A percentile compares a stretch with the other conserved stretches of the same genome.
phyloP scores from a whole-genome alignment of 2,888 invertebrate species.

The Apomyelois bistriatella region DNA sequence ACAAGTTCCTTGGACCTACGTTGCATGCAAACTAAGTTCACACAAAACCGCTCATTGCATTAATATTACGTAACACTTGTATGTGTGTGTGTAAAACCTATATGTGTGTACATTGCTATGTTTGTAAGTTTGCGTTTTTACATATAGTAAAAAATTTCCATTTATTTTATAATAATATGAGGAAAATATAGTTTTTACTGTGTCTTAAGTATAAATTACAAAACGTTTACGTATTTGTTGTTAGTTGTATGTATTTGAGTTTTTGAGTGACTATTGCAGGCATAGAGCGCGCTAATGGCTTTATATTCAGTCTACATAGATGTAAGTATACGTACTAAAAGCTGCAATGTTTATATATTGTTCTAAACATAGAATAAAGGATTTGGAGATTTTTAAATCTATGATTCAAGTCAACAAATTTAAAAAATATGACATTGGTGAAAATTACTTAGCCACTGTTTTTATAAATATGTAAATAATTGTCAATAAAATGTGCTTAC shows the following conservation, averaged over 20 bases:
- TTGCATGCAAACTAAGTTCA: constrained; percentile 44
- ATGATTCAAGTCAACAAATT: too few species aligned
- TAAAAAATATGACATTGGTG: too few species aligned
- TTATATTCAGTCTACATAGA: neutral
- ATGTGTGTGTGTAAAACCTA: constrained; percentile 19
- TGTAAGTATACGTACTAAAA: too few species aligned
- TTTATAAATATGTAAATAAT: too few species aligned
- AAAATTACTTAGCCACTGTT: too few species aligned
- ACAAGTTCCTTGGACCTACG: constrained; percentile 29
- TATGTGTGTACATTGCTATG: neutral
- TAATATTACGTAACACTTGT: constrained; percentile 50
- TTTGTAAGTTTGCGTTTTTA: constrained; percentile 3
- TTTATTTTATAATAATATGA: constrained; percentile 15
- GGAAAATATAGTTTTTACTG: constrained; percentile 18
- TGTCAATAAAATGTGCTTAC: too few species aligned
- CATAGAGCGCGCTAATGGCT: too few species aligned
- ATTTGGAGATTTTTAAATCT: too few species aligned
- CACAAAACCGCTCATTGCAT: constrained; percentile 58
- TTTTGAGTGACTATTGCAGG: too few species aligned
- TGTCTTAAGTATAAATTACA: neutral
- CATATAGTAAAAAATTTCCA: constrained; percentile 14
- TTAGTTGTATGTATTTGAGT: neutral
- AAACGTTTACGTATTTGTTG: neutral
- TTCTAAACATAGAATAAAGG: too few species aligned
- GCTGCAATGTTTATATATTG: too few species aligned